Conservation (phyloP, 2,888 invertebrate genomes). For the Drosophila tripunctata region DNA sequence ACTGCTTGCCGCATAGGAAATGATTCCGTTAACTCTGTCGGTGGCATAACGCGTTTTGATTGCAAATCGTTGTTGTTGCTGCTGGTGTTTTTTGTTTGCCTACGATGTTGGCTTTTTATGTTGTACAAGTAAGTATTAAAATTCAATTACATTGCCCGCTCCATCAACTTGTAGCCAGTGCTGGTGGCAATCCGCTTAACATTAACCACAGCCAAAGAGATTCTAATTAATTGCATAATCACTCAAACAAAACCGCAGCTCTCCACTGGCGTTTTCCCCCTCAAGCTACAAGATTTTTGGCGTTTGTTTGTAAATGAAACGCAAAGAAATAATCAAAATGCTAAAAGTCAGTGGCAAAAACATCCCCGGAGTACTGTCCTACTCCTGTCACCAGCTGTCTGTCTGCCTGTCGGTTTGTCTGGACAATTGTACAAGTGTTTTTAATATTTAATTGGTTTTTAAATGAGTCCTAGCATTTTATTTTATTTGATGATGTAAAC, state of each 20-base stretch:
- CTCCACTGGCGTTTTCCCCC: neutral
- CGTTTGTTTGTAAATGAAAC: slow-evolving; percentile 59
- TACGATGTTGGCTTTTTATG: slow-evolving; percentile 8
- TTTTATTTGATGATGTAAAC: slow-evolving; percentile 79
- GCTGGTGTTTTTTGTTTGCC: neutral
- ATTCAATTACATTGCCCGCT: slow-evolving; percentile 57
- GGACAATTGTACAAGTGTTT: slow-evolving; percentile 75
- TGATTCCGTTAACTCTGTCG: slow-evolving; percentile 53
- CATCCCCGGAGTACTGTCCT: neutral
- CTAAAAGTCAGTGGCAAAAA: slow-evolving; percentile 60
- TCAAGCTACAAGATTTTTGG: neutral
- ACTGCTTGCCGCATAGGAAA: slow-evolving; percentile 68
- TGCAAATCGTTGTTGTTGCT: slow-evolving; percentile 36
- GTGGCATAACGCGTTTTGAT: slow-evolving; percentile 42
- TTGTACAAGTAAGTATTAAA: slow-evolving; percentile 26
- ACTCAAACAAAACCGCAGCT: slow-evolving; percentile 69
- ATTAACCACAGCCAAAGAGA: slow-evolving; percentile 59
- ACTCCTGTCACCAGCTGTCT: neutral
- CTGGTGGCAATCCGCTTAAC: slow-evolving; percentile 38
- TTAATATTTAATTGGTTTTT: slow-evolving; percentile 80
- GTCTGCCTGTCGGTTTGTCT: neutral
- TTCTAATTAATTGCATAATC: slow-evolving; percentile 78
- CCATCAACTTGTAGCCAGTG: slow-evolving; percentile 5
- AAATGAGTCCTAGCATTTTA: slow-evolving; percentile 78
- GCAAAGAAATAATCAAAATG: slow-evolving; percentile 79